phyloP scores from a whole-genome alignment of 2,797 vertebrate genomes.

The Onychomys arenicola region DNA sequence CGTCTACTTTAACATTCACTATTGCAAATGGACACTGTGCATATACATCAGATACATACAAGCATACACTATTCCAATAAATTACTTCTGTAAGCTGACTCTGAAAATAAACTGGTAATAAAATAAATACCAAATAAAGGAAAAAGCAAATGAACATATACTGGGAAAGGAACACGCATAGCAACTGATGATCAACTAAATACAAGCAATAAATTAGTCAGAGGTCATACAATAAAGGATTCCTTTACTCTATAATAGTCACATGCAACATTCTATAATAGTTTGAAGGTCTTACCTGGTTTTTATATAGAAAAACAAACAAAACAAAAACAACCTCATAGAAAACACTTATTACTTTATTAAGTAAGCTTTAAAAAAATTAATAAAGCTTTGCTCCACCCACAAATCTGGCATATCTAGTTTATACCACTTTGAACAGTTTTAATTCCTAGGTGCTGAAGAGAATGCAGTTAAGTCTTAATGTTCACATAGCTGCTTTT shows the following conservation, averaged over 20 bases:
- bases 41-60: neutral
- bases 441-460: conserved; percentile 43
- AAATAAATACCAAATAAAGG: conserved; percentile 86
- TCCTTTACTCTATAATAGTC: conserved; percentile 82
- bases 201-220: conserved; percentile 86
- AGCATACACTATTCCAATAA: conserved; percentile 74
- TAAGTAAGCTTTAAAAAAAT: conserved; percentile 68
- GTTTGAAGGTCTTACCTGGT: conserved; percentile 88
- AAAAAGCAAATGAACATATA: conserved; percentile 88
- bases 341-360: conserved; percentile 82
- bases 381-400: neutral
- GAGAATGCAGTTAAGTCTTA: conserved; percentile 33
- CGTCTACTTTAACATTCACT: conserved; percentile 43
- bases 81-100: conserved; percentile 72
- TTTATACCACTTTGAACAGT: conserved; percentile 43
- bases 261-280: conserved; percentile 91
- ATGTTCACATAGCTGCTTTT: conserved; percentile 25
- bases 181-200: conserved; percentile 88
- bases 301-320: conserved; percentile 84
- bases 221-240: conserved; percentile 84
- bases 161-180: conserved; percentile 87
- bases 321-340: conserved; percentile 86
- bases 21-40: conserved; percentile 52
- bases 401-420: conserved; percentile 32
- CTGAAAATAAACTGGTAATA: conserved; percentile 84